Conservation (phyloP, 2,113 vertebrate genomes). For the Antechinus stuartii region DNA sequence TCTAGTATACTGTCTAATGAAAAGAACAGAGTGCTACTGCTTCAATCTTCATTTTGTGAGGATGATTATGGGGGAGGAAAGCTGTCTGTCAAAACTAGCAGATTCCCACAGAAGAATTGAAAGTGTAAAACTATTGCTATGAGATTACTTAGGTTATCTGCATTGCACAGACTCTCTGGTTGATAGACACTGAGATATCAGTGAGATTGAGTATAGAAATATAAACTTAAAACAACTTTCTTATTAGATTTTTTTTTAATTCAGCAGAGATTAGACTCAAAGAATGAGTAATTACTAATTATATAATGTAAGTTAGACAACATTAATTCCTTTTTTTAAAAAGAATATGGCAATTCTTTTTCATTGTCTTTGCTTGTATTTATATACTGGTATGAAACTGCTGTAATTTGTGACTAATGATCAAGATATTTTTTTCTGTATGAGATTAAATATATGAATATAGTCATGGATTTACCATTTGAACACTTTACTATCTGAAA, state of each 20-base stretch:
- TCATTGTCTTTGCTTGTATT: conserved; percentile 1
- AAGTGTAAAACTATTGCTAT: conserved; percentile 54
- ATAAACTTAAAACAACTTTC: conserved; percentile 21
- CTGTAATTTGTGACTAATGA: background rate
- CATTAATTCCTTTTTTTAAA: background rate
- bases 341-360: background rate
- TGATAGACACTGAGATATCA: conserved; percentile 43
- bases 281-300: background rate
- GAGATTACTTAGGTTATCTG: conserved; percentile 55
- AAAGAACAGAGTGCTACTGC: background rate
- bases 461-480: background rate
- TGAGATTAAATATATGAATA: conserved; percentile 13
- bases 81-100: conserved; percentile 70
- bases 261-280: conserved; percentile 3
- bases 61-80: conserved; percentile 48
- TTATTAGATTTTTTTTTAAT: background rate
- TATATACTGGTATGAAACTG: background rate
- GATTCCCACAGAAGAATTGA: conserved; percentile 42
- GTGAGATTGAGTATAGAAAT: conserved; percentile 6
- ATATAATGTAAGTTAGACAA: background rate
- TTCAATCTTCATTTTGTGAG: conserved; percentile 32
- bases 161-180: conserved; percentile 35
- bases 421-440: background rate
- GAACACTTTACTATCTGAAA: background rate
- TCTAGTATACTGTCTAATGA: conserved; percentile 2